These are phyloP conservation scores for Lepisosteus osseus DNA, from an alignment of 2,113 vertebrate species.

Conservation along the genomic window DNA sequence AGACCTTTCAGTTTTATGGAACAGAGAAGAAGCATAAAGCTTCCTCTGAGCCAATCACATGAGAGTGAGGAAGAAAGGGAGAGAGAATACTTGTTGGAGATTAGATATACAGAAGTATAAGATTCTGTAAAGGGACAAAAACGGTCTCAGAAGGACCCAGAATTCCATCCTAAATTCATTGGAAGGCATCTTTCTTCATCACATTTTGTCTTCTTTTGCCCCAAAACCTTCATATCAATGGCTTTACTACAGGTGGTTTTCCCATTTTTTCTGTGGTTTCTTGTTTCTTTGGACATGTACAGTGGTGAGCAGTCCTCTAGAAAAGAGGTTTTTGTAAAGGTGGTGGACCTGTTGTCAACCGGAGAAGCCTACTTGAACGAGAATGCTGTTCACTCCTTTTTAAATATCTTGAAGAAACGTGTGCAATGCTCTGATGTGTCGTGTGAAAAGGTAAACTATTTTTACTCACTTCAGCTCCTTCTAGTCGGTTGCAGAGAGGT, in stretches of 20 bases:
- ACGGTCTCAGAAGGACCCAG: constrained; percentile 9
- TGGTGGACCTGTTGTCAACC: constrained; percentile 45
- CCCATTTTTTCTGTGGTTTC: constrained; percentile 15
- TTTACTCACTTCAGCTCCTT: constrained; percentile 27
- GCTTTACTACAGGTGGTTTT: constrained; percentile 9
- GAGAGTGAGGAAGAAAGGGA: constrained; percentile 19
- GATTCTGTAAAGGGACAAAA: not conserved
- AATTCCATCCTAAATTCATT: not conserved
- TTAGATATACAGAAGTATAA: constrained; percentile 13
- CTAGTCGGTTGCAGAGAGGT: constrained; percentile 31
- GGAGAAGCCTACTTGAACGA: constrained; percentile 45
- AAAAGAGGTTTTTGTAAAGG: constrained; percentile 38
- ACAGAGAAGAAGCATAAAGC: constrained; percentile 23
- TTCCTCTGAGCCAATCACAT: constrained; percentile 41
- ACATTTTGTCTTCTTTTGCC: constrained; percentile 9
- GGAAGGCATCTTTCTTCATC: not conserved
- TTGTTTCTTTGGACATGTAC: constrained; percentile 12
- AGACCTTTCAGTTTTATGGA: constrained; percentile 27
- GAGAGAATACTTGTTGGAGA: constrained; percentile 30
- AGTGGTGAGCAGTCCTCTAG: constrained; percentile 23
- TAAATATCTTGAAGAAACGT: constrained; percentile 65
- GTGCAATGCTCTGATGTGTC: constrained; percentile 67
- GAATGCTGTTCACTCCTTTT: constrained; percentile 47
- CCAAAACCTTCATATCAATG: not conserved
- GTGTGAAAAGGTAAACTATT: constrained; percentile 72